A percentile compares a stretch with the other conserved stretches of the same genome.
Conservation (phyloP, 2,113 vertebrate species). For the Vulpes lagopus region DNA sequence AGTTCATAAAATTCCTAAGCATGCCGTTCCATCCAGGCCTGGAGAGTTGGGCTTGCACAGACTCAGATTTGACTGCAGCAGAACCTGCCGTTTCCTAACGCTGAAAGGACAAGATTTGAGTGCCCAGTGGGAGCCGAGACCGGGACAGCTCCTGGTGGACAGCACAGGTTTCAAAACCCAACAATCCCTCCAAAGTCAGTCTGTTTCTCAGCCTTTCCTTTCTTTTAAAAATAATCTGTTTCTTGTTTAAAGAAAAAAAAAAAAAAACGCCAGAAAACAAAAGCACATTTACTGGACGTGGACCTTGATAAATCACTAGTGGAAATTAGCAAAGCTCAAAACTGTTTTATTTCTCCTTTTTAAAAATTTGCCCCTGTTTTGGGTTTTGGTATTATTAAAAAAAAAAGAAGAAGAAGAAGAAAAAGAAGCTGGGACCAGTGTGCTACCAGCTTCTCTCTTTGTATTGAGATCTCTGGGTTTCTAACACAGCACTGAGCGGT, state of each 20-base stretch:
- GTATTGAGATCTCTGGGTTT: background rate
- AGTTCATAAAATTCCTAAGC: background rate
- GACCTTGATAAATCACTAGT: background rate
- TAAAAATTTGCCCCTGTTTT: background rate
- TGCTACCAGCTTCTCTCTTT: background rate
- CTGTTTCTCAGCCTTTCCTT: background rate
- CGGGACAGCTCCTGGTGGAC: fast-evolving
- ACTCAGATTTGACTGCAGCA: background rate
- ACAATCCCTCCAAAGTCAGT: background rate
- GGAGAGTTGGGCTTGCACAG: background rate
- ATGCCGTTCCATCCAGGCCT: background rate
- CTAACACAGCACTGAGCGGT: background rate
- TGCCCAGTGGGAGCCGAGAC: background rate
- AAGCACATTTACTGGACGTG: background rate
- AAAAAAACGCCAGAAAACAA: background rate
- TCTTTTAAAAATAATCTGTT: background rate
- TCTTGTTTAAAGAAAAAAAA: background rate
- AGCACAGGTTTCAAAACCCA: background rate
- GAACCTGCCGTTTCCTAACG: background rate
- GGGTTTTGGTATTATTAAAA: background rate
- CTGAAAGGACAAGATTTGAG: background rate
- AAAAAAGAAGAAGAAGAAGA: background rate
- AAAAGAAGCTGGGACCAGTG: background rate
- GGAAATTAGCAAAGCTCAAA: slow-evolving; percentile 30
- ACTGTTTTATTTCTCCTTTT: slow-evolving; percentile 45